Conservation (phyloP, 2,113 vertebrate species). For the Tursiops truncatus region DNA sequence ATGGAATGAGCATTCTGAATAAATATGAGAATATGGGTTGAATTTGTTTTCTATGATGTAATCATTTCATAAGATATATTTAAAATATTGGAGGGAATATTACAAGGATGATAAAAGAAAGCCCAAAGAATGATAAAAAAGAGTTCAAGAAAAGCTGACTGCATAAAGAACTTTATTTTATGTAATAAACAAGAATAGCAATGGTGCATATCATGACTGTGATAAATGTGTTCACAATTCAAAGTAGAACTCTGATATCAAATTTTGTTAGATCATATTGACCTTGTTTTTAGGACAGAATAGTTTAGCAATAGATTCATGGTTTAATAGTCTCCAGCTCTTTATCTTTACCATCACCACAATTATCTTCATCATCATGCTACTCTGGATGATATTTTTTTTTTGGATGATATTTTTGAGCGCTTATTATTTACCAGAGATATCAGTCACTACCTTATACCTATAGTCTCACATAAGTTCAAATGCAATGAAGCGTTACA, state of each 20-base stretch:
- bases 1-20: not conserved
- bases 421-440: not conserved
- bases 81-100: not conserved
- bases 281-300: not conserved
- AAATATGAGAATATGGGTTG: not conserved
- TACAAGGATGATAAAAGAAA: not conserved
- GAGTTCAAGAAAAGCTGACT: not conserved
- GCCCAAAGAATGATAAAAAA: not conserved
- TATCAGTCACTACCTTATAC: not conserved
- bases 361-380: not conserved
- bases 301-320: not conserved
- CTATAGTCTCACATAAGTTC: not conserved
- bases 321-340: not conserved
- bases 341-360: not conserved
- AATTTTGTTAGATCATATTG: not conserved
- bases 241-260: not conserved
- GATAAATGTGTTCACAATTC: not conserved
- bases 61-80: not conserved
- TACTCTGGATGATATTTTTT: not conserved
- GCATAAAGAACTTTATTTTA: not conserved
- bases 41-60: not conserved
- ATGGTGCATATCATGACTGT: rapidly evolving
- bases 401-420: not conserved
- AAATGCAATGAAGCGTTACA: not conserved
- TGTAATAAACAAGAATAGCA: not conserved